Percentiles rank a stretch among this genome's conserved stretches.
These are phyloP conservation scores for Entomyzon cyanotis DNA, from an alignment of 2,113 vertebrate species.

Conservation along the genomic window DNA sequence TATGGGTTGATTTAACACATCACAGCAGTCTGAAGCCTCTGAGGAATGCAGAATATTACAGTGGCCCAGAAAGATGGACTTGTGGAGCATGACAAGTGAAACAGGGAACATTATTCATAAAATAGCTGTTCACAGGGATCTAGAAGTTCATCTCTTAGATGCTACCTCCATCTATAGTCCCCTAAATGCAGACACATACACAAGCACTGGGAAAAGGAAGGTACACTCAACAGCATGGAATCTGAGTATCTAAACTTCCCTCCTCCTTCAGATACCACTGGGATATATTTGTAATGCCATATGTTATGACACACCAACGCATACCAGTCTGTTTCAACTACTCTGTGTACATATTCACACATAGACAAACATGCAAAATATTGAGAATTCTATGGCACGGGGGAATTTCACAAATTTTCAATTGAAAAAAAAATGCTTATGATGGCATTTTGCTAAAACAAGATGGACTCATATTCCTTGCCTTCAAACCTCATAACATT, in stretches of 20 bases:
- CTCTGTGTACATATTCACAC: background rate
- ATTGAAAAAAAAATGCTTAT: background rate
- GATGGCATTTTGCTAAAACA: background rate
- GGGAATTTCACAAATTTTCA: background rate
- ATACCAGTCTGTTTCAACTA: background rate
- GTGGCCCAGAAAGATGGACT: background rate
- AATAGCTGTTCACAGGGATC: background rate
- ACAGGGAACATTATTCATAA: background rate
- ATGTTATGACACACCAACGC: background rate
- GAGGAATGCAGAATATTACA: background rate
- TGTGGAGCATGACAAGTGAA: background rate
- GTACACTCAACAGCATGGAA: background rate
- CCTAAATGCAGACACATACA: background rate
- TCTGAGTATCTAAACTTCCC: conserved; percentile 1
- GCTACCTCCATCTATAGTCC: background rate
- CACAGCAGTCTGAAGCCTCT: background rate
- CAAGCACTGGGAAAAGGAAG: background rate
- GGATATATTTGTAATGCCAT: conserved; percentile 31
- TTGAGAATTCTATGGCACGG: background rate
- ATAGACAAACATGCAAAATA: conserved; percentile 5
- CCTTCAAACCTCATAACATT: background rate
- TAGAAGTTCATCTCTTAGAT: background rate
- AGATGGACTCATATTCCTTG: background rate
- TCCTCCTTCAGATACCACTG: background rate
- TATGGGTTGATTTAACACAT: background rate